These are phyloP conservation scores for Drosophila glabriapex DNA, from an alignment of 2,888 invertebrate genomes.

Conservation along the genomic window DNA sequence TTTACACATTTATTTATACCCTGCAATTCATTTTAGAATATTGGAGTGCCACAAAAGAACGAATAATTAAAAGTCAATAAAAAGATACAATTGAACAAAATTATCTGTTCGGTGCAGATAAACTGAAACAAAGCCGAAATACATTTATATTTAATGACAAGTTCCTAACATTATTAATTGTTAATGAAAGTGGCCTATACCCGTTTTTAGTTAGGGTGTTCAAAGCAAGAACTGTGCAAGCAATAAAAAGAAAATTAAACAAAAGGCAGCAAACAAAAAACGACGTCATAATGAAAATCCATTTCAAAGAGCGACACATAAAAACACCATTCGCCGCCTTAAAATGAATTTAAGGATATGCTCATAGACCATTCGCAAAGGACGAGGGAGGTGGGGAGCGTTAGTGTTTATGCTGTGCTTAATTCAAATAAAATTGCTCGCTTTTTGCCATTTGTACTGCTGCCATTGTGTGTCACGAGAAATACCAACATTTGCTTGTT, in stretches of 20 bases:
- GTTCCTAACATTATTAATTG: background rate
- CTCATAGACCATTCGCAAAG: slow-evolving; percentile 1
- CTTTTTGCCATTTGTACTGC: slow-evolving; percentile 40
- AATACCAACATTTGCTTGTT: slow-evolving; percentile 34
- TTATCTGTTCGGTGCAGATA: background rate
- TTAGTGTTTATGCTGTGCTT: slow-evolving; percentile 36
- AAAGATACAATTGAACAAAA: background rate
- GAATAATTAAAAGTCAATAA: background rate
- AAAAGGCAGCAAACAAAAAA: slow-evolving; percentile 40
- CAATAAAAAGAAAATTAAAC: slow-evolving; percentile 51
- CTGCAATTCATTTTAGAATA: background rate
- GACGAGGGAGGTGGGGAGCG: background rate
- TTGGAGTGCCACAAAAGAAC: background rate
- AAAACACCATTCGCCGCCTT: slow-evolving; percentile 17
- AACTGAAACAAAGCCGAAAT: background rate
- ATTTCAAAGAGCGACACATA: slow-evolving; percentile 26
- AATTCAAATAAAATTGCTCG: slow-evolving; percentile 65
- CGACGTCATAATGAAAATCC: slow-evolving; percentile 59
- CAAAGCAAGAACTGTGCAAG: slow-evolving; percentile 16
- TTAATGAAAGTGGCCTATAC: background rate
- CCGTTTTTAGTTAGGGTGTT: background rate
- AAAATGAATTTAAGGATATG: slow-evolving; percentile 12
- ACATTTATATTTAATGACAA: background rate
- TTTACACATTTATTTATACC: background rate
- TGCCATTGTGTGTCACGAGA: slow-evolving; percentile 54